Evolutionary conservation across 2,888 invertebrate species (phyloP).

Genomic region (Meghimatium bilineatum): DNA sequence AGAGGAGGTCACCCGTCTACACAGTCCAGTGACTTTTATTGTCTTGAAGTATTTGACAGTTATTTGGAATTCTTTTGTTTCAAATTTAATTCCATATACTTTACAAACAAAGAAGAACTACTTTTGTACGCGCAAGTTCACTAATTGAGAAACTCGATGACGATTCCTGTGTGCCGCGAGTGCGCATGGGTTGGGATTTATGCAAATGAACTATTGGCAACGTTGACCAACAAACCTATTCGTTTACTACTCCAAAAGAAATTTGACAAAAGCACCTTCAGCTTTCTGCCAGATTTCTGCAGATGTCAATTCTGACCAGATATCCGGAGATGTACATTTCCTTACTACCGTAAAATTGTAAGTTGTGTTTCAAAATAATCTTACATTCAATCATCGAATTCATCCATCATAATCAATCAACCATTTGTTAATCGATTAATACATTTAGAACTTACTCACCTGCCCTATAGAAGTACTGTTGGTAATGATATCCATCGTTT

Average conservation of each 20-base stretch:
- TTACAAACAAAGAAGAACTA: constrained; percentile 17
- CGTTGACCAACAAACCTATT: not conserved
- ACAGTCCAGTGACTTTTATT: constrained; percentile 34
- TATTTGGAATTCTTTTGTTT: constrained; percentile 20
- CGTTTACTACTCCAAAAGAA: not conserved
- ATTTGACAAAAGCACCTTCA: not conserved
- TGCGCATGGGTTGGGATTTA: constrained; percentile 42
- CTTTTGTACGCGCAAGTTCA: constrained; percentile 33
- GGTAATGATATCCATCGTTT: not conserved
- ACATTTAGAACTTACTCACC: not conserved
- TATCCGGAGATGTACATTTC: not conserved
- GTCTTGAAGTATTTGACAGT: not conserved
- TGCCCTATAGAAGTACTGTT: not conserved
- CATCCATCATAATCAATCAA: not conserved
- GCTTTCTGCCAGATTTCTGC: not conserved
- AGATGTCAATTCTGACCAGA: not conserved
- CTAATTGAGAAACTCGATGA: not conserved
- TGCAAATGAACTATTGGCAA: constrained; percentile 33
- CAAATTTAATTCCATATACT: not conserved
- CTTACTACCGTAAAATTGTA: not conserved
- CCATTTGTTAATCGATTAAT: not conserved
- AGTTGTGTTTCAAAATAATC: constrained; percentile 14
- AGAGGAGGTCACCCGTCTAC: constrained; percentile 22
- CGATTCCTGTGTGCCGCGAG: constrained; percentile 29
- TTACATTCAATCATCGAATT: not conserved